Conservation (phyloP, 2,797 vertebrate genomes). For the Cheirogaleus major region DNA sequence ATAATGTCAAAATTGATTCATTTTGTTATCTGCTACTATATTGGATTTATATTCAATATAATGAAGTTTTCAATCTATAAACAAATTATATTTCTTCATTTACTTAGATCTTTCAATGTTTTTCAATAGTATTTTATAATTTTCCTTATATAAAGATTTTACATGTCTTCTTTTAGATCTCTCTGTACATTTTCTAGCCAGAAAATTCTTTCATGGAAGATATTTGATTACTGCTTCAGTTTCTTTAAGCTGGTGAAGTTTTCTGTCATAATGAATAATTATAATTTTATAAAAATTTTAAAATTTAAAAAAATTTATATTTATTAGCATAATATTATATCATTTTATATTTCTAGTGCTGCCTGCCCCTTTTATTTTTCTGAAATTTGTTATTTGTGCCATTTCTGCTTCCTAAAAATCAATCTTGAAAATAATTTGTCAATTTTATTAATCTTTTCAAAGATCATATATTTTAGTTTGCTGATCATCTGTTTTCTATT, state of each 20-base stretch:
- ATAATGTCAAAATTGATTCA: neutral
- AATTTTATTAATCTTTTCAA: neutral
- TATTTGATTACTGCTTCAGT: neutral
- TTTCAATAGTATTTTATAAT: neutral
- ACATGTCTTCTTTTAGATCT: neutral
- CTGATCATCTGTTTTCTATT: neutral
- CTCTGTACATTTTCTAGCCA: neutral
- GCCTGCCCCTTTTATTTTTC: neutral
- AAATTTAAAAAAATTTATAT: neutral
- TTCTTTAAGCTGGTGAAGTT: neutral
- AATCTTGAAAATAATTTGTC: neutral
- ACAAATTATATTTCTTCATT: neutral
- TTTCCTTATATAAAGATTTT: neutral
- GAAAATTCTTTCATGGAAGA: neutral
- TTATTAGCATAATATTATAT: neutral
- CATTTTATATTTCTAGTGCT: neutral
- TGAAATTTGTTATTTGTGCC: neutral
- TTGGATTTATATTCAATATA: neutral
- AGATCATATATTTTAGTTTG: neutral
- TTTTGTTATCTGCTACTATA: neutral
- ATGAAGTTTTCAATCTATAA: neutral
- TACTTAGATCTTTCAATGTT: neutral
- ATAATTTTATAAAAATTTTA: neutral
- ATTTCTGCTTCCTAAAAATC: neutral
- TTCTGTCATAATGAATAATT: neutral